Evolutionary conservation across 1,140 invertebrate species (phyloP), one percentile per base, ranked within the genome.

Genomic region (Drosophila pallidifrons): DNA sequence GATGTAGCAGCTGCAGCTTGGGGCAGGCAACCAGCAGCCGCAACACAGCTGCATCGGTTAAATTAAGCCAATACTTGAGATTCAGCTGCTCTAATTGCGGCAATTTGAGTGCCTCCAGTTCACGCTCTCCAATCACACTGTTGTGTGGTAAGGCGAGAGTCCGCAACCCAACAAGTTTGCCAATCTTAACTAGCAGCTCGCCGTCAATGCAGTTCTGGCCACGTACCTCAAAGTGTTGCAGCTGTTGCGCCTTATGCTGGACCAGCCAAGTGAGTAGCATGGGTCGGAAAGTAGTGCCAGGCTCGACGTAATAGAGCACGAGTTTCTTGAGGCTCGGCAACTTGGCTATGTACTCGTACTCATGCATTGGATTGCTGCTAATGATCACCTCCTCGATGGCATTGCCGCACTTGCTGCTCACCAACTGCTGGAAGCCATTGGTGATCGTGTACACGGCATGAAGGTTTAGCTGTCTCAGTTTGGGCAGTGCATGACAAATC

Each of bases 281-380:
- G 1, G 7, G 16, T 6, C 57, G 45, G 45, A 73, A 10, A 1
- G 38, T 1, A 1, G 13, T 30, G 30, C 61, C 67, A 45, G 59
- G 49, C 16, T 61, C 30, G 8, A 67, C 57, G 11, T 32, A 41
- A n/a, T 57, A 64, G 1, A 77, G 11, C 2, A 57, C 16, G 0
- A 77, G 46, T 10, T 74, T 73, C 25, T 46, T 77, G 1, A 77
- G 32, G 0, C 13, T 6, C 3, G 75, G 75, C 35, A 77, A 10
- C 13, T 67, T 67, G 49, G 75, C 75, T 0, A 74, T 11, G 7
- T 55, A 7, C 20, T 77, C 74, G 41, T 73, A 77, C 1, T 59
- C 15, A 1, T 49, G 25, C 3, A 11, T 1, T 8, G 32, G 51
- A 6, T 35, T n/a, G 1, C 32, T 35, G 47, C 57, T 67, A 0